These are phyloP conservation scores for Gobius niger DNA, from an alignment of 2,113 vertebrate genomes.

Conservation along the genomic window DNA sequence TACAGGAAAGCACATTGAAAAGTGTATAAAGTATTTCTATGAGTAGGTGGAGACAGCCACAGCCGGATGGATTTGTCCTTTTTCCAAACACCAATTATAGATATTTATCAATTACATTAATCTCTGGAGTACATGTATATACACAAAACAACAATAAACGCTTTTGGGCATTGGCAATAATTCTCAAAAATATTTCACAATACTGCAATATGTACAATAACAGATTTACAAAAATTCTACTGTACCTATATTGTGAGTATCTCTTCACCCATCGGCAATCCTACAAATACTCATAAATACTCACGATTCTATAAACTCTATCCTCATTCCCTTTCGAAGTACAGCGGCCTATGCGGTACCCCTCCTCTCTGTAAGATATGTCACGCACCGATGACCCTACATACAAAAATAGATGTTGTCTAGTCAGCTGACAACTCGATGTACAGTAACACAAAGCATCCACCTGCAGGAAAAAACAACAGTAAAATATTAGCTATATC, in stretches of 20 bases:
- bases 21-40: conserved; percentile 91
- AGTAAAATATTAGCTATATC: conserved; percentile 70
- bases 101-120: conserved; percentile 90
- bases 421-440: conserved; percentile 74
- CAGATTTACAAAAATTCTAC: conserved; percentile 79
- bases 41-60: conserved; percentile 90
- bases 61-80: conserved; percentile 95
- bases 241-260: conserved; percentile 75
- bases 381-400: conserved; percentile 74
- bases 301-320: conserved; percentile 46
- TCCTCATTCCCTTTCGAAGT: conserved; percentile 53
- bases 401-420: conserved; percentile 80
- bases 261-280: conserved; percentile 52
- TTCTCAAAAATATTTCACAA: conserved; percentile 80
- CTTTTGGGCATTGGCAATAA: conserved; percentile 72
- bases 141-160: conserved; percentile 90
- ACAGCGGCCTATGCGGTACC: conserved; percentile 57
- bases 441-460: conserved; percentile 74
- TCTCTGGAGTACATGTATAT: conserved; percentile 91
- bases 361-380: conserved; percentile 53
- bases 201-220: conserved; percentile 82
- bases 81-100: conserved; percentile 87
- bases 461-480: conserved; percentile 65
- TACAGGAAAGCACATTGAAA: conserved; percentile 94
- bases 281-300: conserved; percentile 39